phyloP scores from a whole-genome alignment of 2,113 vertebrate species.

The Peromyscus maniculatus region DNA sequence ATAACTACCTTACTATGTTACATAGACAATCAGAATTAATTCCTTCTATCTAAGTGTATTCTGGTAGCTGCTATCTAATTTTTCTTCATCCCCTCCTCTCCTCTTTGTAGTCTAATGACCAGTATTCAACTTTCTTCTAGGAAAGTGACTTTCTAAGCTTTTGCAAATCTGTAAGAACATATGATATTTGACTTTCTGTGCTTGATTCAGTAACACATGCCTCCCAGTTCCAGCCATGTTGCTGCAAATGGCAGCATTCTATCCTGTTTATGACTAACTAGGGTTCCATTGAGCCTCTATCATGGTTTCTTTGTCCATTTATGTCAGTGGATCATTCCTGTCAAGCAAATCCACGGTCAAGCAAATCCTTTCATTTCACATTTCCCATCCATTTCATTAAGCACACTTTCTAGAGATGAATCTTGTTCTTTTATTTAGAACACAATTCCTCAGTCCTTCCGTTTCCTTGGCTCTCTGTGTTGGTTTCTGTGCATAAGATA shows the following conservation, averaged over 20 bases:
- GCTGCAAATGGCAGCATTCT: background rate
- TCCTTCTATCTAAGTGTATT: background rate
- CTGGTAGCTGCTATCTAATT: background rate
- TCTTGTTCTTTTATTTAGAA: background rate
- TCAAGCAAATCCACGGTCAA: background rate
- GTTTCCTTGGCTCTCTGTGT: background rate
- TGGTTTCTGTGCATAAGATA: background rate
- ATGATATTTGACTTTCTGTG: background rate
- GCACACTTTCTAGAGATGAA: background rate
- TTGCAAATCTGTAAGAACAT: background rate
- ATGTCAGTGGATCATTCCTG: background rate
- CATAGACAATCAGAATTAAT: background rate
- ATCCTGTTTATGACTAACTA: background rate
- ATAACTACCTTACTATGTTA: background rate
- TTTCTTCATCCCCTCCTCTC: background rate
- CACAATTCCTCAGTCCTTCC: background rate
- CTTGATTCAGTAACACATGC: background rate
- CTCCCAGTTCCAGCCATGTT: background rate
- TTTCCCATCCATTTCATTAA: background rate
- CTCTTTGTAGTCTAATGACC: background rate
- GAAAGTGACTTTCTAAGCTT: background rate
- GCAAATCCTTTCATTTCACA: background rate
- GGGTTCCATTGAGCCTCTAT: background rate
- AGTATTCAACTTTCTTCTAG: background rate
- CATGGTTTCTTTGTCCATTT: background rate